Evolutionary conservation across 2,113 vertebrate species (phyloP).

Genomic region (Pelodiscus sinensis): DNA sequence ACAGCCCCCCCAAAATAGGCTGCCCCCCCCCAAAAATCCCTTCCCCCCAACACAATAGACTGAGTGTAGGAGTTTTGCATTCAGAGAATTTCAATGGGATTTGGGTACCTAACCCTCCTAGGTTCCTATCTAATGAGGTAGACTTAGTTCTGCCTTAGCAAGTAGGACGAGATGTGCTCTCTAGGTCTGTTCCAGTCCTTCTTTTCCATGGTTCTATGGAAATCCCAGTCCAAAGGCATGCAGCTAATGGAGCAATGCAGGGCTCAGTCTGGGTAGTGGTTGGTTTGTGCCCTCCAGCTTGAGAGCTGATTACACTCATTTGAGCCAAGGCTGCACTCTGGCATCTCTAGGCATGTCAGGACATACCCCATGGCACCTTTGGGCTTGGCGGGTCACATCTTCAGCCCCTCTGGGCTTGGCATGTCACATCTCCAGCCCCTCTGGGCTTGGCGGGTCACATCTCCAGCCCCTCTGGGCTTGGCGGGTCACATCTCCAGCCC

Average conservation of each 20-base stretch:
- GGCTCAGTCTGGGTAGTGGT: too few relatives aligned
- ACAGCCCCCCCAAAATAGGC: not conserved
- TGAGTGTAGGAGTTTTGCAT: not conserved
- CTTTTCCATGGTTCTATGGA: not conserved
- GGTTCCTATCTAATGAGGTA: not conserved
- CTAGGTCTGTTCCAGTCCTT: not conserved
- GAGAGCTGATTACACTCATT: too few relatives aligned
- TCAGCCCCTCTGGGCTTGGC: too few relatives aligned
- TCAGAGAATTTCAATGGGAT: not conserved
- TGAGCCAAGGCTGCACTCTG: too few relatives aligned
- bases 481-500: too few relatives aligned
- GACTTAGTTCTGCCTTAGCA: not conserved
- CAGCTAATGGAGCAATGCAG: not conserved
- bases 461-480: too few relatives aligned
- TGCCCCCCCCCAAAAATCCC: not conserved
- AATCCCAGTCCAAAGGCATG: not conserved
- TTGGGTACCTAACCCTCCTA: not conserved
- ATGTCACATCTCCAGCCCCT: too few relatives aligned
- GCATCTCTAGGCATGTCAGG: too few relatives aligned
- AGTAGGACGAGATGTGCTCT: not conserved
- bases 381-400: too few relatives aligned
- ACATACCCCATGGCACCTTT: too few relatives aligned
- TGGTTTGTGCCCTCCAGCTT: too few relatives aligned
- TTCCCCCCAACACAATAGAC: not conserved
- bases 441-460: too few relatives aligned